Conservation (phyloP, 2,113 vertebrate genomes). For the Platichthys flesus region DNA sequence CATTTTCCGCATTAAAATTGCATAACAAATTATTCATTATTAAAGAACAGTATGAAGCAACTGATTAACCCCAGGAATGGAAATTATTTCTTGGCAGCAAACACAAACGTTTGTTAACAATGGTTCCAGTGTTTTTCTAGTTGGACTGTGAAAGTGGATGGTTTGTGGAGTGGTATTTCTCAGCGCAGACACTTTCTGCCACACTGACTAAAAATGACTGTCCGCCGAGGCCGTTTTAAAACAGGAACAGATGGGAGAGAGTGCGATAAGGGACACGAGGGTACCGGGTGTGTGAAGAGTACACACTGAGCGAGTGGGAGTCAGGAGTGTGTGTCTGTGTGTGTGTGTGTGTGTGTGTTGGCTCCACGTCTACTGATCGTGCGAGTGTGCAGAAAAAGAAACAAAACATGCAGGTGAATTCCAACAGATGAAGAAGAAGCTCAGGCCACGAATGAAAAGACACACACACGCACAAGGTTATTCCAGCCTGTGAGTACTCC, state of each 20-base stretch:
- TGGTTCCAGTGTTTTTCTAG: conserved; percentile 33
- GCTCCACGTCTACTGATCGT: conserved; percentile 1
- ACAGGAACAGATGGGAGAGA: conserved; percentile 71
- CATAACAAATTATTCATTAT: conserved; percentile 18
- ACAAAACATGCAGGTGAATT: background rate
- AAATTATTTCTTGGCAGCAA: conserved; percentile 41
- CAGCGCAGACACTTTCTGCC: conserved; percentile 61
- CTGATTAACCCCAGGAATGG: conserved; percentile 20
- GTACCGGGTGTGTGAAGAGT: conserved; percentile 49
- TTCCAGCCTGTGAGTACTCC: conserved; percentile 22
- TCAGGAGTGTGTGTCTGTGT: conserved; percentile 10
- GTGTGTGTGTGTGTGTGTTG: conserved; percentile 22
- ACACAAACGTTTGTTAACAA: conserved; percentile 49
- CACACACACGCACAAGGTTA: conserved; percentile 16
- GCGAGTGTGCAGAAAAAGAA: background rate
- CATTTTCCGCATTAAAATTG: conserved; percentile 29
- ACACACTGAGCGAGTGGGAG: conserved; percentile 46
- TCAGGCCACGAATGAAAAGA: conserved; percentile 2
- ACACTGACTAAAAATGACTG: conserved; percentile 58
- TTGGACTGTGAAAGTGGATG: conserved; percentile 36
- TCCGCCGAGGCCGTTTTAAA: conserved; percentile 70
- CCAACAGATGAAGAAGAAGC: conserved; percentile 23
- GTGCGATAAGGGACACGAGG: conserved; percentile 57
- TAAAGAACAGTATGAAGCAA: conserved; percentile 30
- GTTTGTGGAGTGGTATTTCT: conserved; percentile 57